Evolutionary conservation across 2,113 vertebrate species (phyloP).

Genomic region (Sceloporus undulatus): DNA sequence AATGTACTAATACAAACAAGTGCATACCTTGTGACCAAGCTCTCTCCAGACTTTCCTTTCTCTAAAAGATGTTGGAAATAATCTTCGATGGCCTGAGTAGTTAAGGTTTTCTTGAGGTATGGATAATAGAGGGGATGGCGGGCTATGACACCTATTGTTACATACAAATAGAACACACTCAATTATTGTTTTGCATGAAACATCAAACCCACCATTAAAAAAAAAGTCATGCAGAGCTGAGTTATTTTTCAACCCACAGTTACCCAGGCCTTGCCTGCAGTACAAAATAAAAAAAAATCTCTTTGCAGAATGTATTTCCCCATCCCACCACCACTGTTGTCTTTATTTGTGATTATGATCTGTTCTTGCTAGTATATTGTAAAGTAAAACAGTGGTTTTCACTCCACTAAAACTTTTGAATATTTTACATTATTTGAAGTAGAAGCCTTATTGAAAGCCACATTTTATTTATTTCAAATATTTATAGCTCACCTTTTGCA

Average conservation of each 20-base stretch:
- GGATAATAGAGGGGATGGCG: constrained; percentile 86
- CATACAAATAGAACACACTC: background rate
- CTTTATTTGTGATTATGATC: background rate
- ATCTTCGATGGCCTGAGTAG: constrained; percentile 79
- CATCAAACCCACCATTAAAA: constrained; percentile 30
- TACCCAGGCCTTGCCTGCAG: background rate
- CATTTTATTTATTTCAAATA: constrained; percentile 8
- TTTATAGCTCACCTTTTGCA: background rate
- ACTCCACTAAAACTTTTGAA: background rate
- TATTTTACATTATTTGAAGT: background rate
- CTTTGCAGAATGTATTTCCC: background rate
- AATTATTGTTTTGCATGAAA: background rate
- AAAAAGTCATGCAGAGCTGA: background rate
- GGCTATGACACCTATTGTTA: constrained; percentile 81
- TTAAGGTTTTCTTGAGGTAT: constrained; percentile 88
- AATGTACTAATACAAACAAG: background rate
- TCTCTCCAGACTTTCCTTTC: constrained; percentile 55
- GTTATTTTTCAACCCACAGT: background rate
- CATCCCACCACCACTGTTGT: background rate
- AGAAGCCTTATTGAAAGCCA: background rate
- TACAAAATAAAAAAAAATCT: background rate
- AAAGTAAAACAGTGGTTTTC: background rate
- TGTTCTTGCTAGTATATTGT: background rate
- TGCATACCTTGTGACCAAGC: constrained; percentile 82
- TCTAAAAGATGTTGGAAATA: constrained; percentile 87